Evolutionary conservation across 2,888 invertebrate genomes (phyloP), one percentile per base, ranked within the genome.

Genomic region (Marasmarcha lunaedactyla): DNA sequence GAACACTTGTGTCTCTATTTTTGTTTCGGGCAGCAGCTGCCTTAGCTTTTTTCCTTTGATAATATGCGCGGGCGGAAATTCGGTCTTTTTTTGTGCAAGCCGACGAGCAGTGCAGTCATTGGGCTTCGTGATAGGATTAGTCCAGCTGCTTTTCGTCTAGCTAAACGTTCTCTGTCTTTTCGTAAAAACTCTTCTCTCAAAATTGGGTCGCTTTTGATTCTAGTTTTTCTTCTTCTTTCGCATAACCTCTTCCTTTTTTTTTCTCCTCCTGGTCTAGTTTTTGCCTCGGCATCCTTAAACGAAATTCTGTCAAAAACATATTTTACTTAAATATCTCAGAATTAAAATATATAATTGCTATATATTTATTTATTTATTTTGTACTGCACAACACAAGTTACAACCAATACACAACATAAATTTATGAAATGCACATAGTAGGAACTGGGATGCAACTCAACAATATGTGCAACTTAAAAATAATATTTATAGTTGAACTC

Each of bases 171-270:
- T 41, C 41, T 41, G 26, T 41, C 41, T 41, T 41, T 41, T 41
- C 37, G 37, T 11, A 41, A 30, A 27, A 25, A 15, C 41, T 41
- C 41, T 34, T 38, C 41, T 20, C 41, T 20, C 37, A 25, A 37
- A 12, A 41, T 37, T 26, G 33, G 34, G 34, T 41, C 34, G 41
- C 26, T 41, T 34, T 41, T 41, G 26, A 41, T 41, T 41, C 37
- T 41, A 15, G 33, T 33, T 41, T 41, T 41, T 41, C 41, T 41
- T 41, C 34, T 41, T 37, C 37, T 36, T 41, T 41, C 41, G 27
- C 33, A 34, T 33, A 41, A 37, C 13, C 34, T 41, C 15, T 33
- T 41, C 34, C 33, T 41, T 25, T 36, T 33, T 37, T 37, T 26
- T 36, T 33, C 34, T 41, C 37, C 26, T 41, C 37, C 36, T 37